Conservation (phyloP, 2,797 vertebrate species). For the Cirrhinus mrigala region DNA sequence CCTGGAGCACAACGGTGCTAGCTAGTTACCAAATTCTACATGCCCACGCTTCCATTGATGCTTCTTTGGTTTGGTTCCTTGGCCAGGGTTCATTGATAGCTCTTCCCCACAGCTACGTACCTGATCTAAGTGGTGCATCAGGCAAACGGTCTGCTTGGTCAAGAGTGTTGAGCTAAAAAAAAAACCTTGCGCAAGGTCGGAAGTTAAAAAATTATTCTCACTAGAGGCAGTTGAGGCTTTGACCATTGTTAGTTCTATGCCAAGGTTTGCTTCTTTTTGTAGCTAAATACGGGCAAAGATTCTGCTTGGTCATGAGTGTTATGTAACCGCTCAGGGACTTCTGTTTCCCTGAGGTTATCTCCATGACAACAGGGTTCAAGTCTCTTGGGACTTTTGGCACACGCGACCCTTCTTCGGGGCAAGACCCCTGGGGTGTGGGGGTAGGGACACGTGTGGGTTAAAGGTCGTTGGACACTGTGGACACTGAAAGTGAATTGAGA, state of each 20-base stretch:
- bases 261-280: constrained; percentile 6
- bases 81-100: neutral
- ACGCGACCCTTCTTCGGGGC: constrained; percentile 49
- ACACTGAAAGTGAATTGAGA: constrained; percentile 28
- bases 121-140: neutral
- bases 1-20: no score
- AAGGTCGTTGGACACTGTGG: constrained; percentile 57
- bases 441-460: constrained; percentile 39
- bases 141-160: neutral
- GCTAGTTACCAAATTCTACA: neutral
- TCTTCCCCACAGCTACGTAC: neutral
- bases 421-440: constrained; percentile 40
- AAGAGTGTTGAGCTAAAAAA: constrained; percentile 2
- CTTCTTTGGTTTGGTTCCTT: neutral
- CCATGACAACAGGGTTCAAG: constrained; percentile 54
- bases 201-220: neutral
- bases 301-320: constrained; percentile 51
- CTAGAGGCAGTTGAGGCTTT: neutral
- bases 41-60: neutral
- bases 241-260: neutral
- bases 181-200: neutral
- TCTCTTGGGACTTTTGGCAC: constrained; percentile 55
- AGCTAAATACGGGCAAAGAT: constrained; percentile 18
- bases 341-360: constrained; percentile 55
- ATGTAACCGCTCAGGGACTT: constrained; percentile 60